phyloP scores from a whole-genome alignment of 1,140 invertebrate species.

The Coelopa frigida region DNA sequence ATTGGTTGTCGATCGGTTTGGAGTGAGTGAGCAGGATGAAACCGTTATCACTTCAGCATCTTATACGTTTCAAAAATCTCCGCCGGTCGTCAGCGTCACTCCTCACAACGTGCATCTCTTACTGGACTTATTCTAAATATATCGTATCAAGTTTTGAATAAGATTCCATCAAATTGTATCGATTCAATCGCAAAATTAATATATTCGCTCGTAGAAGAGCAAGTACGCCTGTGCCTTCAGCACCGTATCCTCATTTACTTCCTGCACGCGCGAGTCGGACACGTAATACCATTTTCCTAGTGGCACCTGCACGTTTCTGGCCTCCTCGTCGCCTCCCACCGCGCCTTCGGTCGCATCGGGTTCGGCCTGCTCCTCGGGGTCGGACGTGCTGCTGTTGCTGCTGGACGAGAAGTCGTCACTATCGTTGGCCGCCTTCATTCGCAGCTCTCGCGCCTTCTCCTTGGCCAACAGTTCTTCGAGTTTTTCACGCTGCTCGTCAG shows the following conservation, averaged over 20 bases:
- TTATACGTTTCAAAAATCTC: too few species aligned
- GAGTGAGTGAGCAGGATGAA: too few species aligned
- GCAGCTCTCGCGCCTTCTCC: constrained; percentile 41
- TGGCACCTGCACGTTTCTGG: constrained; percentile 50
- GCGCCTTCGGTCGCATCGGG: constrained; percentile 40
- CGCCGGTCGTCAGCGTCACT: too few species aligned
- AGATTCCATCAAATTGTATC: too few species aligned
- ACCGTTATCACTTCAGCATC: too few species aligned
- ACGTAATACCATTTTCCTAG: constrained; percentile 86
- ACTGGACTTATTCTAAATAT: too few species aligned
- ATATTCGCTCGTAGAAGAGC: constrained; percentile 90
- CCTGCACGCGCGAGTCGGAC: constrained; percentile 78
- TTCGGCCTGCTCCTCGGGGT: constrained; percentile 46
- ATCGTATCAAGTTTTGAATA: too few species aligned
- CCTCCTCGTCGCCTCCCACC: constrained; percentile 24
- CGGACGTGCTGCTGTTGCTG: constrained; percentile 41
- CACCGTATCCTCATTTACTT: constrained; percentile 73
- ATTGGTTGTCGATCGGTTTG: too few species aligned
- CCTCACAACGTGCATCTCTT: too few species aligned
- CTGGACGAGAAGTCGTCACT: constrained; percentile 48
- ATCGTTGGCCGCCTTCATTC: constrained; percentile 37
- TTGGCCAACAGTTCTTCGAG: constrained; percentile 34
- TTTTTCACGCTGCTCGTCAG: constrained; percentile 35
- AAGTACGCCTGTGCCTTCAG: constrained; percentile 90
- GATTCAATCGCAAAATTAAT: too few species aligned